Evolutionary conservation across 2,113 vertebrate species (phyloP), one percentile per base, ranked within the genome.

Genomic region (Labeo rohita): DNA sequence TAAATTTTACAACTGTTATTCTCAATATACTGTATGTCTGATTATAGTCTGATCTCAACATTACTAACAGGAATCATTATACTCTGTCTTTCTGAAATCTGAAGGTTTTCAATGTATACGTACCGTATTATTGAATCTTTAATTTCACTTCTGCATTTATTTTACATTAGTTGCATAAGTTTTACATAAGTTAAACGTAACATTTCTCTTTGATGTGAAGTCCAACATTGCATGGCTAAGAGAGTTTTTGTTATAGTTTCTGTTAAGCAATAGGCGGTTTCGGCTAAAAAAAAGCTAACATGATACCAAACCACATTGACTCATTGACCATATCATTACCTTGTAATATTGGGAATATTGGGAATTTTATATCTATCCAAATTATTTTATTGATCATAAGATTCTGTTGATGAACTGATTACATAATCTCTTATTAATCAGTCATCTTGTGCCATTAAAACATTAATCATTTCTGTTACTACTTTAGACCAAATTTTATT

Each of bases 211-310:
- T 23, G 39, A 45, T 45, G 43, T 75, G 45, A 75, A 83, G 47
- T 83, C 73, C 47, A 47, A 76, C 4, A 83, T 52, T 76, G 16
- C 76, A n/a, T 70, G 12, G 15, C 18, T 16, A 56, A 54, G 3
- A 21, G 9, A 77, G 61, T n/a, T 9, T 65, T 36, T 72, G 68
- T 66, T 12, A 54, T 54, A 18, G 79, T 86, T 86, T 86, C 85
- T 86, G 21, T 86, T 76, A 82, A 63, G 85, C 70, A 86, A 82
- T 39, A 43, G 28, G 1, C 8, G 23, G 85, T 86, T 86, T 86
- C 70, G 13, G 6, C 54, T 3, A 61, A 61, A 18, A 65, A 11
- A 36, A 39, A 43, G 18, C 45, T 61, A 28, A 75, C 65, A n/a
- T 45, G 18, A 50, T 15, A 1, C 11, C 5, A 75, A 73, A 28